Evolutionary conservation across 2,888 invertebrate genomes (phyloP), one percentile per base, ranked within the genome.

Genomic region (Caenorhabditis sp.): DNA sequence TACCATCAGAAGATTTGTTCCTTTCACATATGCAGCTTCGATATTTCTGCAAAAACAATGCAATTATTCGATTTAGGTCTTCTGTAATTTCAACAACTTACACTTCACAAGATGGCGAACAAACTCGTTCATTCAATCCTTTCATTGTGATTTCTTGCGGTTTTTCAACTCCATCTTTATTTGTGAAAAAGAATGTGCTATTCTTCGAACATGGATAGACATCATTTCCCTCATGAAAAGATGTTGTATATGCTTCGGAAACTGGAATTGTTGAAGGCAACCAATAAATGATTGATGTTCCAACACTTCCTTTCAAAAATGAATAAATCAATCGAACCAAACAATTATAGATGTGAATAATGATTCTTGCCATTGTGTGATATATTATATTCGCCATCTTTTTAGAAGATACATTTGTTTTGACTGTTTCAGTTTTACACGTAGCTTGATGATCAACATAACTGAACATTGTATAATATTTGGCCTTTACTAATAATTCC

Each of bases 1-100:
- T 17, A 86, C 84, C 79, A 86, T 79, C 23, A 86, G 67, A 10
- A 86, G 76, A 69, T 86, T 86, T 1, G 86, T 86, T 50, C 78
- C 75, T 12, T 82, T 82, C 14, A 86, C 81, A 75, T 82, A 85
- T 0, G 84, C 64, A 2, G 86, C 86, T 61, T 84, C 83, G 64
- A 85, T 82, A 57, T 83, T 83, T 8, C 86, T 86, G 65, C n/a
- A 62, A 72, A 72, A 19, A n/a, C 50, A 19, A 37, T 17, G 10
- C 5, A 10, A 10, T 31, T 31, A 31, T 6, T 10, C 10, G 31
- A 31, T 54, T 21, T 53, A 14, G n/a, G 23, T 53, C 43, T n/a
- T 12, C 5, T 67, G 57, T 50, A n/a, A 24, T n/a, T n/a, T n/a
- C n/a, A n/a, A n/a, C n/a, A 58, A 53, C 85, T 66, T 73, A 86